Evolutionary conservation across 2,888 invertebrate species (phyloP).

Genomic region (Cerastis leucographa): DNA sequence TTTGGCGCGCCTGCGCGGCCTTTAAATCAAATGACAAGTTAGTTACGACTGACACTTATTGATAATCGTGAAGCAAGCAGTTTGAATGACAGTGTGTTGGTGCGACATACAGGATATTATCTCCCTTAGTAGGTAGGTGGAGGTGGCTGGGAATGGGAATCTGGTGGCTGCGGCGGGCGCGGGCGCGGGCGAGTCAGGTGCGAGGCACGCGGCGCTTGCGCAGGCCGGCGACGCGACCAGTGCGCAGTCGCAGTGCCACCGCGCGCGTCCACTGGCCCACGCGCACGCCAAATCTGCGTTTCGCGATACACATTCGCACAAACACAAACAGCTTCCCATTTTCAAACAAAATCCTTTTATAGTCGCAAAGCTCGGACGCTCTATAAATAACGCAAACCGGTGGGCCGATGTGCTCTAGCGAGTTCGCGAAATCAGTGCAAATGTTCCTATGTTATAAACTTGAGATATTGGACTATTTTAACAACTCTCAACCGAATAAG

Average conservation of each 20-base stretch:
- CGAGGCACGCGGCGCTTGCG: conserved; percentile 78
- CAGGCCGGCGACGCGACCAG: conserved; percentile 73
- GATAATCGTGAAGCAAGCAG: conserved; percentile 63
- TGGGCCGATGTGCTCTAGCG: conserved; percentile 68
- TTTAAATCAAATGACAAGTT: conserved; percentile 8
- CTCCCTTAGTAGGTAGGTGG: conserved; percentile 72
- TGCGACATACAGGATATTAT: conserved; percentile 69
- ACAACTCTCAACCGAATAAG: conserved; percentile 75
- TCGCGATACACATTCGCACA: conserved; percentile 77
- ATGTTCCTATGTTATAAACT: conserved; percentile 70
- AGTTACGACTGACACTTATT: conserved; percentile 13
- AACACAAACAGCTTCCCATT: conserved; percentile 74
- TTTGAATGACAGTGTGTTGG: conserved; percentile 66
- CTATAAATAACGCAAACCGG: conserved; percentile 80
- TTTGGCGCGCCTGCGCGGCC: conserved; percentile 4
- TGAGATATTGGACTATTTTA: conserved; percentile 73
- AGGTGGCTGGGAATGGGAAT: conserved; percentile 67
- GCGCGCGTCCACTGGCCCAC: conserved; percentile 86
- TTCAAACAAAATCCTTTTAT: conserved; percentile 78
- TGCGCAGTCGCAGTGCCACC: conserved; percentile 80
- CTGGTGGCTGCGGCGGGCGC: conserved; percentile 72
- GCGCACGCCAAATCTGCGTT: conserved; percentile 85
- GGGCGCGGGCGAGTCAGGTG: conserved; percentile 83
- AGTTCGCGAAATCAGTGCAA: conserved; percentile 77
- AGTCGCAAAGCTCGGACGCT: conserved; percentile 71